Evolutionary conservation across 2,888 invertebrate genomes (phyloP).

Genomic region (Lathronympha strigana): DNA sequence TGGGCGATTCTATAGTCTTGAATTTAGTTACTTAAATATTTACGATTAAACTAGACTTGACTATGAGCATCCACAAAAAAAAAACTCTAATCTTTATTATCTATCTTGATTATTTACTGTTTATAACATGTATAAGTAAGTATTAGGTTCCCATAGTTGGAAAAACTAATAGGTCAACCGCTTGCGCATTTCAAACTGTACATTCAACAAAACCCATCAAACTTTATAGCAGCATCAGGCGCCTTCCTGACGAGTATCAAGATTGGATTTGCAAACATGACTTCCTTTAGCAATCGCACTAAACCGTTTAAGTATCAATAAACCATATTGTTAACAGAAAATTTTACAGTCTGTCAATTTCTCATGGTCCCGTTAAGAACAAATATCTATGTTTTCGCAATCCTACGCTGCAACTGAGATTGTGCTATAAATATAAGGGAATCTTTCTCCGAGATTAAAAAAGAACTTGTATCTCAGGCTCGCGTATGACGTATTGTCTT

Average conservation of each 20-base stretch:
- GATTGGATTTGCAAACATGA: constrained; percentile 64
- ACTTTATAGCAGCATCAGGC: constrained; percentile 73
- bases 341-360: constrained; percentile 31
- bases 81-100: too few relatives aligned
- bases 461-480: constrained; percentile 24
- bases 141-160: background rate
- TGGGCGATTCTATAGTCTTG: background rate
- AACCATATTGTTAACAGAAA: constrained; percentile 35
- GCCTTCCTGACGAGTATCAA: constrained; percentile 65
- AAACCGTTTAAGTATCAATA: constrained; percentile 48
- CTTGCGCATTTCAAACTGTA: constrained; percentile 44
- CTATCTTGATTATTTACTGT: background rate
- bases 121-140: background rate
- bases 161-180: constrained; percentile 45
- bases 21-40: background rate
- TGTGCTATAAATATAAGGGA: constrained; percentile 25
- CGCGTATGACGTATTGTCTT: constrained; percentile 39
- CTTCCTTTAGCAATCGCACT: constrained; percentile 67
- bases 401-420: background rate
- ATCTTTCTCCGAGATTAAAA: constrained; percentile 11
- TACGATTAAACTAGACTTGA: background rate
- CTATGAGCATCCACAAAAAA: background rate
- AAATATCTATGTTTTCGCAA: constrained; percentile 17
- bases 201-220: constrained; percentile 68
- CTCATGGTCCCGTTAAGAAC: constrained; percentile 13